Base-by-base conservation (phyloP, 2,888 invertebrate genomes). In the Lasioglossum lativentre region DNA sequence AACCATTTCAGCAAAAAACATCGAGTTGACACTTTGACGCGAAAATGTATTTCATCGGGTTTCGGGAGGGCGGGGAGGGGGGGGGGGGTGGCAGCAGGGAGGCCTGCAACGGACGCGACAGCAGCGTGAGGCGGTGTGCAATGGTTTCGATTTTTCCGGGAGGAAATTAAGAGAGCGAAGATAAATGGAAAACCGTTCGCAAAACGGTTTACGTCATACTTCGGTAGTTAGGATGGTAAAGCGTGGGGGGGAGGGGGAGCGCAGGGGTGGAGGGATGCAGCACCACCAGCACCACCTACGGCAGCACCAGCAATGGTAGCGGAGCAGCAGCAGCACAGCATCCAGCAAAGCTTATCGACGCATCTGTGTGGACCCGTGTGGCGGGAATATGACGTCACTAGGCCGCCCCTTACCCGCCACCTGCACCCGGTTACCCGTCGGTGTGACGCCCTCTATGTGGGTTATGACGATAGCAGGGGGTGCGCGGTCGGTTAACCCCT, bases 371-470 rank as follows among this genome's bases (percentile, higher is more conserved):
- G 72, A 73, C n/a, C 80, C 77, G 86, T 84, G 88, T 84, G 88
- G 81, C 68, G 82, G 47, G 85, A 88, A 88, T 89, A 80, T 93
- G 93, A 93, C 93, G 93, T 93, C 93, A 91, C 90, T 89, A 56
- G 75, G 56, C 82, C 23, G 38, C 70, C 71, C 85, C 82, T 75
- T 23, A 14, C 47, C 71, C 70, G 38, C 38, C 83, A 40, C 63
- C 42, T 23, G 71, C 30, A 19, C 47, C 68, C 83, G 27, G 72
- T 45, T 71, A n/a, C 70, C 42, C 78, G 86, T 79, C 92, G 91
- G 94, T 94, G 93, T 94, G 94, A 94, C 91, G 93, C 92, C 94
- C 94, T 93, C 92, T 93, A 93, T 93, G 92, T 94, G 94, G 94
- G 94, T 94, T 94, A 94, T 94, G 94, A 93, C 94, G 94, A 94